Evolutionary conservation across 2,888 invertebrate genomes (phyloP), one percentile per base, ranked within the genome.

Genomic region (Nomada goodeniana): DNA sequence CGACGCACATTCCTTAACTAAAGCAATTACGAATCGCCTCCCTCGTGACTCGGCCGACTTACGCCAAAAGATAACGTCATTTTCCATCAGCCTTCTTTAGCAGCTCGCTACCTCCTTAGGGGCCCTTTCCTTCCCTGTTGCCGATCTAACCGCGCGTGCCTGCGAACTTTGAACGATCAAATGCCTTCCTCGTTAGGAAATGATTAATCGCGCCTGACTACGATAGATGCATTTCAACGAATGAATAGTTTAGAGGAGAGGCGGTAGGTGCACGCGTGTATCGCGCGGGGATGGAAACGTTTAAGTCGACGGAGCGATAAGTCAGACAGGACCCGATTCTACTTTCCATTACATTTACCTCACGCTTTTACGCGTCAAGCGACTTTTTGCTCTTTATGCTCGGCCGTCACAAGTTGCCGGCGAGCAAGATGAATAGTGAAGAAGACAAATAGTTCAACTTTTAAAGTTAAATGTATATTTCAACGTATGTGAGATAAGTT

Each of bases 1-100:
- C 76, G 76, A 73, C 84, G 87, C 86, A 86, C 87, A 87, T 91
- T 89, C 88, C 89, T 90, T 90, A 90, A 89, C 91, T 91, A 90
- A 92, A 91, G 91, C 90, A 92, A 92, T 92, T 92, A 92, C 89
- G 91, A 88, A 70, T 80, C 71, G 74, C 76, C 76, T 67, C 83
- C 71, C 77, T 76, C 80, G 82, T 77, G 77, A 84, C 83, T 88
- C 86, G 86, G 84, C 84, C 85, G 88, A 91, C 87, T 90, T 89
- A 88, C 88, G 88, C 89, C 88, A 73, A 90, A 90, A 88, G 90
- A 89, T 90, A 91, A 91, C 88, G 86, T 89, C 88, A 89, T 90
- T 89, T 86, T 85, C 88, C 86, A 88, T 88, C 89, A 89, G 85
- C 84, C 82, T 83, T 82, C 83, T 82, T 88, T 80, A 70, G 80